Conservation (phyloP, 1,140 invertebrate species). For the Leptinotarsa defecta region DNA sequence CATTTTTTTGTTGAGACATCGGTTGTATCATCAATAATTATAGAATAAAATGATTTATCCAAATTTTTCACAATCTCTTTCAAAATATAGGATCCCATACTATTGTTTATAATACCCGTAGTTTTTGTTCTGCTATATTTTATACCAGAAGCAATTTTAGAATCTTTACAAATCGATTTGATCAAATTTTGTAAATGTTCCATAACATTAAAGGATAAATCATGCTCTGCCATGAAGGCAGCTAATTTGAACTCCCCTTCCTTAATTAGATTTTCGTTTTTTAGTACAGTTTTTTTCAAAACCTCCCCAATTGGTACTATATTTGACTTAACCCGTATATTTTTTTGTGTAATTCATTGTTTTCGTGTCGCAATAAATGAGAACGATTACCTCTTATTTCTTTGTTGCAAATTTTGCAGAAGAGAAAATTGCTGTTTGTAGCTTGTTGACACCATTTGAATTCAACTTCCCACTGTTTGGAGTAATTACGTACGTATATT, state of each 20-base stretch:
- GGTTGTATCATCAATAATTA: slow-evolving; percentile 56
- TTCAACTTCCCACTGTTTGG: no score
- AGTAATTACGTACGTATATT: no score
- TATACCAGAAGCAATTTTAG: slow-evolving; percentile 28
- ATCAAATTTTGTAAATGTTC: slow-evolving; percentile 35
- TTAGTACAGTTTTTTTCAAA: no score
- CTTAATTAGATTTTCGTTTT: neutral
- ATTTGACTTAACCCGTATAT: no score
- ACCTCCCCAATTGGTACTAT: no score
- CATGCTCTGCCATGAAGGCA: slow-evolving; percentile 39
- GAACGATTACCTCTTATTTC: no score
- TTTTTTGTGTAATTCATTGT: no score
- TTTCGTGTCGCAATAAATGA: no score
- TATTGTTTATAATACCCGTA: slow-evolving; percentile 30
- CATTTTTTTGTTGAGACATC: slow-evolving; percentile 49
- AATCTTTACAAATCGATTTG: slow-evolving; percentile 32
- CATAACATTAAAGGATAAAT: slow-evolving; percentile 33
- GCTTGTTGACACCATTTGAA: no score
- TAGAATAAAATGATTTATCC: slow-evolving; percentile 49
- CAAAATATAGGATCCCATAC: slow-evolving; percentile 28
- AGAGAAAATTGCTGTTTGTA: no score
- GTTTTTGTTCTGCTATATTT: slow-evolving; percentile 31
- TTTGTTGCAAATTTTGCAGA: no score
- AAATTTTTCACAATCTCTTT: slow-evolving; percentile 39
- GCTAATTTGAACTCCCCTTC: slow-evolving; percentile 14